Evolutionary conservation across 2,888 invertebrate genomes (phyloP), one percentile per base, ranked within the genome.

Genomic region (Meteorus colon): DNA sequence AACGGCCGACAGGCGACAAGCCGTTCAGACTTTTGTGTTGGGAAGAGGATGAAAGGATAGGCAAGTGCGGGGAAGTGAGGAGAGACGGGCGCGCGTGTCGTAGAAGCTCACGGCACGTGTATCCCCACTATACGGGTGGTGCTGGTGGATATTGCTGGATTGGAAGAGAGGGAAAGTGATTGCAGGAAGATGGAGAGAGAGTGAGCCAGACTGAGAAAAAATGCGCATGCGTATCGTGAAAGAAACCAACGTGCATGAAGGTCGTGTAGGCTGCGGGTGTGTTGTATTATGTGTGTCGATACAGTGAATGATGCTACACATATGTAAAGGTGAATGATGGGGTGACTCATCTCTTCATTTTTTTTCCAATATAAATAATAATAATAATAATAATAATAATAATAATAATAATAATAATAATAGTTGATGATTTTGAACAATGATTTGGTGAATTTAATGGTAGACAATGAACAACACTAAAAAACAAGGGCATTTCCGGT

Each of bases 51-150:
- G 69, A 69, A 55, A 62, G 63, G 27, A 41, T 45, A 27, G 31
- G 48, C 34, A 48, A 73, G 60, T 27, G 24, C 34, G 31, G 63
- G 19, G 65, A 34, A 27, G 72, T 67, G 45, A 41, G 37, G n/a
- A 19, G 55, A 19, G 19, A 60, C 48, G 62, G 51, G 37, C 71
- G 69, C 48, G 51, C 24, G 63, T 62, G 55, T 51, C 66, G 67
- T 66, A 74, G 51, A 59, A 77, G 77, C 73, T 60, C 73, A 63
- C 66, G 75, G 75, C 78, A 78, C 78, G 77, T 77, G 78, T 75
- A 73, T 65, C 75, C 59, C 63, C 66, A 60, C 72, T 55, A 37
- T 55, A 0, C 27, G 6, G n/a, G 12, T 41, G 41, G 8, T 19
- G 14, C 51, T 29, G 10, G 8, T 12, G 63, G 69, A 55, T 69